Evolutionary conservation across 2,888 invertebrate genomes (phyloP).

Genomic region (Latrodectus hesperus): DNA sequence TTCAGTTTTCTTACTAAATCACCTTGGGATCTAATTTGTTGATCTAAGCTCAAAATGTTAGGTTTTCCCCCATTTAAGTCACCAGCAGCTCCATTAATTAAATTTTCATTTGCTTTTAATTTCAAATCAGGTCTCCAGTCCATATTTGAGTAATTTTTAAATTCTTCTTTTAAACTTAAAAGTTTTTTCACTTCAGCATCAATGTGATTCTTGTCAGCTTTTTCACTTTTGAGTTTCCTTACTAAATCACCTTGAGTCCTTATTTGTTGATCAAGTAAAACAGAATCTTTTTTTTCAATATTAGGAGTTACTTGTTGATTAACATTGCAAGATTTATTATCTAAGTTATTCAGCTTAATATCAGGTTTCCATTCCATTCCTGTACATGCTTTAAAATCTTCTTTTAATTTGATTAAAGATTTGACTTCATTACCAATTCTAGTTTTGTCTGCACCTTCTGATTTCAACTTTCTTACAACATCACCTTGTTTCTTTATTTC

Average conservation of each 20-base stretch:
- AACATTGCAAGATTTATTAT: neutral
- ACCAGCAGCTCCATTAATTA: neutral
- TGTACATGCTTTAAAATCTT: slow-evolving; percentile 69
- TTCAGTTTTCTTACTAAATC: slow-evolving; percentile 74
- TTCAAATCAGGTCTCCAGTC: slow-evolving; percentile 79
- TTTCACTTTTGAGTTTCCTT: slow-evolving; percentile 69
- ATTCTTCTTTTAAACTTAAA: slow-evolving; percentile 84
- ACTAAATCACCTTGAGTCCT: slow-evolving; percentile 79
- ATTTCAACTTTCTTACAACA: slow-evolving; percentile 75
- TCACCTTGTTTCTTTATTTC: slow-evolving; percentile 75
- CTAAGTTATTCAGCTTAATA: slow-evolving; percentile 21
- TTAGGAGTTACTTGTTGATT: neutral
- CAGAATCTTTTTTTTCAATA: neutral
- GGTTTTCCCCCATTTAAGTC: neutral
- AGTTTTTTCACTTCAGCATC: slow-evolving; percentile 80
- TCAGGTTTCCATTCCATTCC: slow-evolving; percentile 71
- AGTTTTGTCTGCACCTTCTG: slow-evolving; percentile 75
- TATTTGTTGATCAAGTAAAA: slow-evolving; percentile 75
- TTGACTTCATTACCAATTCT: slow-evolving; percentile 74
- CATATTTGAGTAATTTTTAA: slow-evolving; percentile 82
- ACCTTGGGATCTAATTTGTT: slow-evolving; percentile 79
- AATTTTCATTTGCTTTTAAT: neutral
- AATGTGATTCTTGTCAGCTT: slow-evolving; percentile 77
- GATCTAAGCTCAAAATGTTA: slow-evolving; percentile 66
- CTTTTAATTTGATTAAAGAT: slow-evolving; percentile 68